Conservation (phyloP, 2,888 invertebrate species). For the Bhutanitis thaidina region DNA sequence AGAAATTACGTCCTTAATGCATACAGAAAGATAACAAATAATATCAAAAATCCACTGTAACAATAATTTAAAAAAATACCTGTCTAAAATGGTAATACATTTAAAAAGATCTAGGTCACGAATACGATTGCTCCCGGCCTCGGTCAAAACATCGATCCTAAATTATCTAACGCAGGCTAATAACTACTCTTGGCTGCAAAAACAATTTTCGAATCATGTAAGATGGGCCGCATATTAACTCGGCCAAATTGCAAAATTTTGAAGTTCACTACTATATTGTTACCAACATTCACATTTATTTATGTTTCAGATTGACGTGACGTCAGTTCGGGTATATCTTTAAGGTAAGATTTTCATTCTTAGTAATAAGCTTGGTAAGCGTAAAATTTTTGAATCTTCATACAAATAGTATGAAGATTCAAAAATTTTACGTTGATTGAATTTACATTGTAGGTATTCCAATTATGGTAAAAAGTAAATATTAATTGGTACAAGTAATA, state of each 20-base stretch:
- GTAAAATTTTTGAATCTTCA: no score
- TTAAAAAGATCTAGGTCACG: conserved; percentile 75
- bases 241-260: conserved; percentile 25
- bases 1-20: conserved; percentile 34
- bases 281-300: conserved; percentile 29
- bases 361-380: no score
- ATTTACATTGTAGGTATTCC: no score
- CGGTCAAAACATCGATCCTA: conserved; percentile 63
- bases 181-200: conserved; percentile 54
- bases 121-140: conserved; percentile 66
- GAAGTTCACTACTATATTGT: conserved; percentile 32
- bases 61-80: conserved; percentile 33
- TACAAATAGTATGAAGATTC: no score
- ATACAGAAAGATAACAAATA: conserved; percentile 24
- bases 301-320: conserved; percentile 13
- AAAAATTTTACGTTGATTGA: no score
- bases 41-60: conserved; percentile 28
- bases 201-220: conserved; percentile 44
- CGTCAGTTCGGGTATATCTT: not conserved
- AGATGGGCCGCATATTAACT: conserved; percentile 45
- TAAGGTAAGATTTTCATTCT: conserved; percentile 12
- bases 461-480: no score
- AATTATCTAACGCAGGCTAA: conserved; percentile 69
- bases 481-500: no score
- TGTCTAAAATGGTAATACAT: conserved; percentile 42